Base-by-base conservation (phyloP, 2,797 vertebrate genomes). In the Arvicola amphibius region DNA sequence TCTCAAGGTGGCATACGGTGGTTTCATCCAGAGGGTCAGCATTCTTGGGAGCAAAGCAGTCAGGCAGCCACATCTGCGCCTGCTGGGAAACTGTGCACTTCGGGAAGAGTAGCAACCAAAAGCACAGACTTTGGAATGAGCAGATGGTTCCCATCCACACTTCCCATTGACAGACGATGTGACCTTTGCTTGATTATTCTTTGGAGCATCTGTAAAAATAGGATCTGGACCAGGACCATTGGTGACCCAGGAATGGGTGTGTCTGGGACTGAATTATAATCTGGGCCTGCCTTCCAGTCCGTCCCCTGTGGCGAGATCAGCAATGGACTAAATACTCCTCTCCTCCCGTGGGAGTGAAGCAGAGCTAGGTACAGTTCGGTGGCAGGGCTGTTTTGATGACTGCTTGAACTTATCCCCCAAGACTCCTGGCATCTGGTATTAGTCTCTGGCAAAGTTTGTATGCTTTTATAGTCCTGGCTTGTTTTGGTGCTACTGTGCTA, bases 1-100 rank as follows among this genome's bases (percentile, higher is more conserved):
- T 71, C 90, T 90, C 51, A 17, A 25, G 17, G 25, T 65, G 81
- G 76, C 29, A 1, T 0, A 7, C 71, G 7, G 29, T 2, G 37
- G 34, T 37, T 89, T 56, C 61, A 6, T 12, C 6, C 10, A 1
- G 63, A 51, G n/a, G 0, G 6, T n/a, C 86, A 73, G 27, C 7
- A 14, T 51, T 27, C 59, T 74, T 34, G 29, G 13, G 87, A 93
- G 27, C 71, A 83, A 37, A 87, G 59, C 56, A 61, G 11, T 69
- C 8, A 12, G 17, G 80, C 6, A 1, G 88, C 77, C 59, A 14
- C 27, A 9, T 48, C 80, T 67, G 27, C 37, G 48, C 3, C 27
- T 14, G 1, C 14, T 19, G 32, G 88, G 63, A 76, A 81, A 5
- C 43, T 0, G 0, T 4, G 13, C 19, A 13, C 34, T 9, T 23